phyloP scores from a whole-genome alignment of 2,113 vertebrate species.

The Excalfactoria chinensis region DNA sequence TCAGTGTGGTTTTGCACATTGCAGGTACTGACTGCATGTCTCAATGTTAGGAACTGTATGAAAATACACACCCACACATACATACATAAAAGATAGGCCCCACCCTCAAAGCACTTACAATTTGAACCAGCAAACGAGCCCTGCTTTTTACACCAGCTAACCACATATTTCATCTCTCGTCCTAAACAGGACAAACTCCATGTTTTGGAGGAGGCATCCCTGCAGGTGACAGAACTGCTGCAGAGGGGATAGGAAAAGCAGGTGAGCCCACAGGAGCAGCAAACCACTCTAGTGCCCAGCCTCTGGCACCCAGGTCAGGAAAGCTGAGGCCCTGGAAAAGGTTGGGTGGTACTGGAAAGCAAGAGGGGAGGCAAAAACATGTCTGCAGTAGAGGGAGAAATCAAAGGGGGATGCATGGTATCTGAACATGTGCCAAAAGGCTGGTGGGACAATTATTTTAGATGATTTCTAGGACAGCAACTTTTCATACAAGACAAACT shows the following conservation, averaged over 20 bases:
- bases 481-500: background rate
- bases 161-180: background rate
- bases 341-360: background rate
- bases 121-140: background rate
- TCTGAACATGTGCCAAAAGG: background rate
- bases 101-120: background rate
- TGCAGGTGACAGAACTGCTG: background rate
- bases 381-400: background rate
- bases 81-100: background rate
- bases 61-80: background rate
- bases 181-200: background rate
- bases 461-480: background rate
- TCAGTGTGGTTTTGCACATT: background rate
- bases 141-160: background rate
- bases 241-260: background rate
- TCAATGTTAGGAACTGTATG: background rate
- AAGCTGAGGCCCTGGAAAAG: background rate
- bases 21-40: background rate
- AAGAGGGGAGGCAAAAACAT: background rate
- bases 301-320: rapidly evolving
- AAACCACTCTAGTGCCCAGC: background rate
- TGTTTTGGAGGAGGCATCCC: background rate
- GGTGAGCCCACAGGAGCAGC: background rate
- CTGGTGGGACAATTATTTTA: background rate
- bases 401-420: background rate